These are phyloP conservation scores for Bujurquina vittata DNA, from an alignment of 2,113 vertebrate species.

Conservation along the genomic window DNA sequence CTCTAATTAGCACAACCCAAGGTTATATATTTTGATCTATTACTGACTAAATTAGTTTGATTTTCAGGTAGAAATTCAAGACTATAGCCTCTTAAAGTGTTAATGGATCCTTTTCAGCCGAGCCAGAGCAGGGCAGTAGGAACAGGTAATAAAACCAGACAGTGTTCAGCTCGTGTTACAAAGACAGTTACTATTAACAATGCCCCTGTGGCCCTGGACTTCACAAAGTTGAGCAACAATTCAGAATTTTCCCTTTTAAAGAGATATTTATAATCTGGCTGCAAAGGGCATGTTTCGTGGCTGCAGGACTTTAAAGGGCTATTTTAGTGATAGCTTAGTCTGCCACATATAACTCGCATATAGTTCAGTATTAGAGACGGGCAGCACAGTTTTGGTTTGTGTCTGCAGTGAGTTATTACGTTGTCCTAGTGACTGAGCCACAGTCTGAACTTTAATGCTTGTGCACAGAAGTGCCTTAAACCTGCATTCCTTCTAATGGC, in stretches of 20 bases:
- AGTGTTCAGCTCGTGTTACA: background rate
- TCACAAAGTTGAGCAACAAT: background rate
- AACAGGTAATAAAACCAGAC: background rate
- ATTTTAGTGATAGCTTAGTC: background rate
- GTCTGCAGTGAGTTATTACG: background rate
- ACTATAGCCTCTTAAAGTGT: background rate
- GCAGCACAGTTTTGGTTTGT: background rate
- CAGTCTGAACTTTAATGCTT: background rate
- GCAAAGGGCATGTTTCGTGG: background rate
- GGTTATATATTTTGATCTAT: background rate
- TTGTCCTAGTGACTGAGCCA: background rate
- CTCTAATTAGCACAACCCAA: background rate
- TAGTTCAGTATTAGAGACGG: background rate
- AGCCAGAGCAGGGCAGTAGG: background rate
- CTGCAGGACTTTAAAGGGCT: background rate
- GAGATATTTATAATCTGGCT: background rate
- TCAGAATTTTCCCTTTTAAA: background rate
- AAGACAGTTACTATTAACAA: constrained; percentile 3
- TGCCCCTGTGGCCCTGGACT: background rate
- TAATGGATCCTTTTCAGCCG: background rate
- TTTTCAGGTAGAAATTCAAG: background rate
- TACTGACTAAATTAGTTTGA: background rate
- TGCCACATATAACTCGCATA: background rate
- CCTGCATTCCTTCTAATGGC: background rate
- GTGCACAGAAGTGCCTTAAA: background rate